Evolutionary conservation across 1,140 invertebrate species (phyloP).

Genomic region (Heliconius congener): DNA sequence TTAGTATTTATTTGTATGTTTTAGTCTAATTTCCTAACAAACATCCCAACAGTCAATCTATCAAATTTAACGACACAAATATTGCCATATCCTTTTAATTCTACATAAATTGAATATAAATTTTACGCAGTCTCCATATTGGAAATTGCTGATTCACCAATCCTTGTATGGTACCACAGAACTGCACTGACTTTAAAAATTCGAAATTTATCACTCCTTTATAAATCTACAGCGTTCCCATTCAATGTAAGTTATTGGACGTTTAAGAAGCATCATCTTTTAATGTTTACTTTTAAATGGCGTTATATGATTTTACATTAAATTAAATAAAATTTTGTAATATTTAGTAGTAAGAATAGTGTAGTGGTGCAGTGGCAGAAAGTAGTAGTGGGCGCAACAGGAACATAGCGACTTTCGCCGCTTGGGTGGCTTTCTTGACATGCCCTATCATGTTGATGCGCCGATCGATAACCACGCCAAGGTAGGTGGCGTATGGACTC

Average conservation of each 20-base stretch:
- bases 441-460: too few relatives aligned
- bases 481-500: too few relatives aligned
- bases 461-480: too few relatives aligned
- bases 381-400: too few relatives aligned
- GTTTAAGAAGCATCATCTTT: background rate
- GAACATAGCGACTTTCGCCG: too few relatives aligned
- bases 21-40: background rate
- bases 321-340: background rate
- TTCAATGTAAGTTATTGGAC: background rate
- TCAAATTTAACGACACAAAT: background rate
- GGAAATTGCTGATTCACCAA: constrained; percentile 45
- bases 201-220: constrained; percentile 51
- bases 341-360: too few relatives aligned
- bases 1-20: background rate
- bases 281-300: background rate
- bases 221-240: background rate
- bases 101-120: background rate
- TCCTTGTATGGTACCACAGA: constrained; percentile 50
- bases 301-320: background rate
- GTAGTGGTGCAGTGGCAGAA: too few relatives aligned
- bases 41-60: background rate
- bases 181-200: constrained; percentile 48
- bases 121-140: background rate
- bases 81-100: background rate
- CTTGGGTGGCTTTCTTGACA: too few relatives aligned